Base-by-base conservation (phyloP, 1,140 invertebrate species). In the Heliconius hermathena region DNA sequence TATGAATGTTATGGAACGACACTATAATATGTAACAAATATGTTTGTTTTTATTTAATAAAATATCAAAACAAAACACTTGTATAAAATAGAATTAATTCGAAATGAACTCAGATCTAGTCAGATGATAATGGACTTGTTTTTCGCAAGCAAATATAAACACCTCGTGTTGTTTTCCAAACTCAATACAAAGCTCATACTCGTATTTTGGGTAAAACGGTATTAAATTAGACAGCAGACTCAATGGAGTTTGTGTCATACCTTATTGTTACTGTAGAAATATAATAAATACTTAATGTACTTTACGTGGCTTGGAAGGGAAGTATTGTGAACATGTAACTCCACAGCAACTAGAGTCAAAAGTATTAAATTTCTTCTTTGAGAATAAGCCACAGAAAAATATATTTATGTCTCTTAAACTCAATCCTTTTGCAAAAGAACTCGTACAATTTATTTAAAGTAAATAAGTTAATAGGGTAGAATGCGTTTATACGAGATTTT, bases 151-250 rank as follows among this genome's bases (percentile, higher is more conserved):
- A 57, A 76, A 77, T 75, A 74, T 54, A 82, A 80, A 54, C 73
- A 71, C 26, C 29, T 60, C 74, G 72, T 75, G 52, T 81, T 83
- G 82, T 83, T 83, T 80, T 76, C 71, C 73, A 78, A 83, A 78
- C 77, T 79, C 76, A 76, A 78, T 77, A 81, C 79, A 60, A 76
- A 66, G 60, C 57, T 57, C 66, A 74, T 81, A 77, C 57, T 54
- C 66, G 70, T 81, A 77, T 73, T 74, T 81, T 71, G 52, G 36
- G 73, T 66, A 52, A 72, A 80, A 71, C 66, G 16, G 13, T 36
- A 73, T 76, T 46, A 76, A 80, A 76, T 70, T 73, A 71, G 71
- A 76, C 78, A 80, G 13, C 60, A 66, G 26, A 80, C 49, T 80
- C 72, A 77, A 72, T 74, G 46, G 16, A 18, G 26, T 78, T 73